Evolutionary conservation across 2,888 invertebrate genomes (phyloP), one percentile per base, ranked within the genome.

Genomic region (Auanema freiburgensis): DNA sequence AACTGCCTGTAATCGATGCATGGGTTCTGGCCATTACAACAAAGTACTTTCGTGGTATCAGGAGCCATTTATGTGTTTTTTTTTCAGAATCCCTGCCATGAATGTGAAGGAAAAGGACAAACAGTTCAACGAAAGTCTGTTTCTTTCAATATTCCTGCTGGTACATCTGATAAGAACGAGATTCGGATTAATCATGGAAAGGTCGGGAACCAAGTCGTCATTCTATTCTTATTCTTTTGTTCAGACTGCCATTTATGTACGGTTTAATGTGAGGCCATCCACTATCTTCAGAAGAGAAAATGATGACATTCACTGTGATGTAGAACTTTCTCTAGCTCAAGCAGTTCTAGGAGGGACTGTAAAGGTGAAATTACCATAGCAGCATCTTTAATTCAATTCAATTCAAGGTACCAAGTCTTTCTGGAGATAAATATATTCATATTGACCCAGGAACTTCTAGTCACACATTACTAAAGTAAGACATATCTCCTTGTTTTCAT

Each of bases 161-260:
- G 88, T 18, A 92, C 98, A 8, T 95, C 97, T 84, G 92, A 98
- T 84, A 96, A 96, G 0, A 97, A 99, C 85, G 95, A 95, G 0
- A 90, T 98, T 4, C 89, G 97, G 60, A 91, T 98, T 90, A 88
- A 91, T 6, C 91, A 97, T 0, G 95, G 94, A 14, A 89, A 88
- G 77, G 79, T 79, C 8, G 4, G 33, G 97, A 59, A 91, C 97
- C 0, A 95, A 94, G 14, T 89, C 88, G 77, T 79, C 80, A 43
- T 11, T 18, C 11, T 18, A 52, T 18, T 18, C 12, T 8, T 10
- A 56, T n/a, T n/a, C n/a, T n/a, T 49, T 1, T 11, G 46, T 71
- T 60, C 40, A 81, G 77, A 69, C 71, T 40, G 71, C 71, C 40
- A 64, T 83, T 8, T 79, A 74, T 61, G 67, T 83, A 11, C 60